Evolutionary conservation across 2,113 vertebrate species (phyloP).

Genomic region (Microcebus lehilahytsara): DNA sequence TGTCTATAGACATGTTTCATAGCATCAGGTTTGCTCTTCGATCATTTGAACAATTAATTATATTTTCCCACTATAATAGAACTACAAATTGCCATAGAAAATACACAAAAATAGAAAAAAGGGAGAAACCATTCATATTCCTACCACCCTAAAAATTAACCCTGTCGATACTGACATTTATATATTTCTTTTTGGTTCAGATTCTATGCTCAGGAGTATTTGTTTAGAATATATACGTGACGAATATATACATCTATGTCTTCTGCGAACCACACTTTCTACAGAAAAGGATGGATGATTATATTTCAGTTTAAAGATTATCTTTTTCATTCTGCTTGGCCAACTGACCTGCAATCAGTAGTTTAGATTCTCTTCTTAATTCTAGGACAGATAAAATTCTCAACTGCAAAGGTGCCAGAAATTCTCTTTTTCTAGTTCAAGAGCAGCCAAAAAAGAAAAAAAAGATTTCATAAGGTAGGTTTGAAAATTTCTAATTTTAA

Average conservation of each 20-base stretch:
- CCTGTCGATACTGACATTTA: neutral
- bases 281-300: neutral
- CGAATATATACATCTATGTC: neutral
- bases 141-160: neutral
- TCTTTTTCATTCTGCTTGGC: neutral
- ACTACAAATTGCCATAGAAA: neutral
- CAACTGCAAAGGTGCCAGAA: neutral
- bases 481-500: neutral
- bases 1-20: conserved; percentile 33
- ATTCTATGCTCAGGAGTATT: neutral
- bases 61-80: neutral
- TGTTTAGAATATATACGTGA: neutral
- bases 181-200: neutral
- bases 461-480: neutral
- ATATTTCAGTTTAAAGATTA: neutral
- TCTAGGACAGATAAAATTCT: neutral
- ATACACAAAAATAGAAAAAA: neutral
- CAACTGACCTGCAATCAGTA: neutral
- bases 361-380: conserved; percentile 30
- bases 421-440: conserved; percentile 11
- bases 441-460: neutral
- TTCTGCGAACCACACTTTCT: conserved; percentile 2
- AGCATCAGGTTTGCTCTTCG: conserved; percentile 23
- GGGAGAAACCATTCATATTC: neutral
- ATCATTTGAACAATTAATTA: conserved; percentile 48